Conservation (phyloP, 1,140 invertebrate genomes). For the Ptiloglossa arizonensis region DNA sequence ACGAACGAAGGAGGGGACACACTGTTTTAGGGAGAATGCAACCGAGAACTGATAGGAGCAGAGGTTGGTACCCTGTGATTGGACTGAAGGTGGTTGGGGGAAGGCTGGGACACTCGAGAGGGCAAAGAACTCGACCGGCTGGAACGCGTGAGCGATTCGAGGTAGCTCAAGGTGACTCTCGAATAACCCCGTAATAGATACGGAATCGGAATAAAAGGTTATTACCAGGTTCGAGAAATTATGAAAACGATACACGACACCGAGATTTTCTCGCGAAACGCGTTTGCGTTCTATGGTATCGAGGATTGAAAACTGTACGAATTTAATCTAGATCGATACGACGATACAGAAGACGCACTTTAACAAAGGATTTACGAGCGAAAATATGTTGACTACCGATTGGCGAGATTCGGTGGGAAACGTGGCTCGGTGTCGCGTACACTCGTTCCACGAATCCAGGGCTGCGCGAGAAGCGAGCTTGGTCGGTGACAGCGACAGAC, state of each 20-base stretch:
- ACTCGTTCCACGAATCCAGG: neutral
- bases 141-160: neutral
- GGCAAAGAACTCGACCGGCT: constrained; percentile 18
- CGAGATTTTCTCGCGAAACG: neutral
- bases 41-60: neutral
- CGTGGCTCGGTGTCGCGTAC: neutral
- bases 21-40: constrained; percentile 7
- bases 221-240: neutral
- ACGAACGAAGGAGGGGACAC: neutral
- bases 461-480: constrained; percentile 15
- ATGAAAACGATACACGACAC: neutral
- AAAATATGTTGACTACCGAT: neutral
- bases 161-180: neutral
- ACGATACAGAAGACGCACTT: neutral
- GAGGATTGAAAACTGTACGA: too few species aligned
- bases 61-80: neutral
- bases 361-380: neutral
- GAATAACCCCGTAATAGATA: neutral
- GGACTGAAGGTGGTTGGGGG: constrained; percentile 18
- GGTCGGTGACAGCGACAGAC: constrained; percentile 47
- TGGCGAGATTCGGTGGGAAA: neutral
- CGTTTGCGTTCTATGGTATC: too few species aligned
- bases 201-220: neutral
- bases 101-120: constrained; percentile 6
- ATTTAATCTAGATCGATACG: too few species aligned